Base-by-base conservation (phyloP, 2,113 vertebrate genomes). In the Nesogale talazaci region DNA sequence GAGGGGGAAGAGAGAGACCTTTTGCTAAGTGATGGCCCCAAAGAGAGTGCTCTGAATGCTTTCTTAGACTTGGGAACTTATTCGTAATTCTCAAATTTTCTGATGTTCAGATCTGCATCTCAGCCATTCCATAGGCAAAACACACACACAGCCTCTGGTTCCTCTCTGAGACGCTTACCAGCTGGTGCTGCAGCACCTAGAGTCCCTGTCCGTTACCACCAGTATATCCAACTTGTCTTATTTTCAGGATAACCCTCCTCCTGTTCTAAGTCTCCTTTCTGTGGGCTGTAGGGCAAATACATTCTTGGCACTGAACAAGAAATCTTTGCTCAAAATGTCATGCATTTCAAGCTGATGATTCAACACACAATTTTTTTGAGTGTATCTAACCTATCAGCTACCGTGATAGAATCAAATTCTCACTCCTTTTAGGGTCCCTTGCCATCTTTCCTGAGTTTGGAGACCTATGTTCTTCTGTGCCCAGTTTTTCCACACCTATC, bases 401-500 rank as follows among this genome's bases (percentile, higher is more conserved):
- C 16, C 19, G 38, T 9, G 36, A 36, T 83, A 90, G 88, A 82
- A 86, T 76, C 17, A n/a, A 76, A 82, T 75, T 36, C 77, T 9
- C 0, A 42, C n/a, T 83, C 34, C 75, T 78, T 92, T 77, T 19
- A 70, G 29, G 27, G 67, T 2, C 19, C 23, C 16, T 22, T 17
- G 69, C 59, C 74, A 42, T 89, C 83, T 87, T 90, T 90, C 61
- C 80, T 1, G 0, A 89, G 82, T 63, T 84, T 5, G 42, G 79
- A 74, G 4, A 25, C 6, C 36, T 36, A 1, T 19, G 59, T 79
- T 63, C 86, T 86, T 74, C 90, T 56, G 22, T 0, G 3, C 46
- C 76, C n/a, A 86, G 25, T 91, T 95, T 93, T 81, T 96, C 78
- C 78, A 85, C 61, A 88, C 7, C 1, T 90, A 76, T 78, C 90